Conservation (phyloP, 2,797 vertebrate species). For the Chelonia mydas region DNA sequence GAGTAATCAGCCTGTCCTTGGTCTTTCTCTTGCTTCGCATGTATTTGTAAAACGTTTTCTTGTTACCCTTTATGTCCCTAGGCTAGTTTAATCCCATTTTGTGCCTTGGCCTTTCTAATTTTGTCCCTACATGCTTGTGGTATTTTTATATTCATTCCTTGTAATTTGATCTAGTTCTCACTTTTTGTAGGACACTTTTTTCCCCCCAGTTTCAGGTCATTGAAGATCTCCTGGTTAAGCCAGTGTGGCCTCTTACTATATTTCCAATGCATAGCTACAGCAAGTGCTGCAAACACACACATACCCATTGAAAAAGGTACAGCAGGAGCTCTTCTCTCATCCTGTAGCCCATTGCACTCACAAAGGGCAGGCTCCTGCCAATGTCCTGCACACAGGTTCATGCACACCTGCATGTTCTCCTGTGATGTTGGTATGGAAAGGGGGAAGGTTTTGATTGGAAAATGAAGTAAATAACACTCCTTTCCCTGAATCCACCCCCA, state of each 20-base stretch:
- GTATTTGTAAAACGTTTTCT: background rate
- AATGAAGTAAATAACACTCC: background rate
- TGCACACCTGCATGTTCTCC: background rate
- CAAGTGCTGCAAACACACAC: background rate
- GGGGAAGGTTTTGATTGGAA: background rate
- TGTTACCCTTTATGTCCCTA: background rate
- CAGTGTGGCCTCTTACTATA: background rate
- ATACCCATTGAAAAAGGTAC: background rate
- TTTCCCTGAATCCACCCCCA: background rate
- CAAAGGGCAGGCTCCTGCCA: background rate
- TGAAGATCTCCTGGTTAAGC: background rate
- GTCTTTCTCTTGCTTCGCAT: background rate
- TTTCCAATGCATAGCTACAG: background rate
- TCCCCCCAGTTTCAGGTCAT: background rate
- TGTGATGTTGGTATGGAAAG: background rate
- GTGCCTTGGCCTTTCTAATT: background rate
- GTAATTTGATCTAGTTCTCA: background rate
- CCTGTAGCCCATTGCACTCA: background rate
- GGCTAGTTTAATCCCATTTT: background rate
- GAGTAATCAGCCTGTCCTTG: background rate
- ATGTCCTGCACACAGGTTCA: background rate
- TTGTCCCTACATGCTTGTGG: background rate
- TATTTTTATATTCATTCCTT: background rate
- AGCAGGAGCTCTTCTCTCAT: background rate
- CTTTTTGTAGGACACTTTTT: background rate